Conservation (phyloP, 2,888 invertebrate genomes). For the Lasioglossum figueresi region DNA sequence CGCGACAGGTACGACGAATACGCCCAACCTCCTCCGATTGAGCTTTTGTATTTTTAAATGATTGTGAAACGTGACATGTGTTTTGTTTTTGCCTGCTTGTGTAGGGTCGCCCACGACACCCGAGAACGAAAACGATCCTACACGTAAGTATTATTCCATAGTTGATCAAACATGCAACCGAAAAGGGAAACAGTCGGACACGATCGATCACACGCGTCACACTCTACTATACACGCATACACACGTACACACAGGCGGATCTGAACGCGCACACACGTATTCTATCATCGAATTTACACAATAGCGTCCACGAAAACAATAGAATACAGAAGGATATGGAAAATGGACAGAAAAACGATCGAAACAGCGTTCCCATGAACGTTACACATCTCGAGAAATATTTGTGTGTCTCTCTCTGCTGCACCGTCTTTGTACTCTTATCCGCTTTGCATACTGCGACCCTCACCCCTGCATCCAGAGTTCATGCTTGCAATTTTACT, state of each 20-base stretch:
- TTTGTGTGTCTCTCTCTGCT: slow-evolving; percentile 19
- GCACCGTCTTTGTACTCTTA: neutral
- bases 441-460: slow-evolving; percentile 34
- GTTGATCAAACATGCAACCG: slow-evolving; percentile 42
- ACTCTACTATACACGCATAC: neutral
- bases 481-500: slow-evolving; percentile 18
- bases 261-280: neutral
- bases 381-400: slow-evolving; percentile 26
- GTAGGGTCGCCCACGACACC: slow-evolving; percentile 85
- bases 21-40: slow-evolving; percentile 76
- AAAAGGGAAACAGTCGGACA: slow-evolving; percentile 39
- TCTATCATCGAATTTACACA: neutral
- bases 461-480: slow-evolving; percentile 32
- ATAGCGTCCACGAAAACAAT: neutral
- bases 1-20: slow-evolving; percentile 56
- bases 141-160: slow-evolving; percentile 84
- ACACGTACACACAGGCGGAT: neutral
- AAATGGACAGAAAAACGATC: slow-evolving; percentile 30
- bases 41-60: slow-evolving; percentile 79
- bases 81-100: slow-evolving; percentile 84
- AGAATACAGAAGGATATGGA: neutral
- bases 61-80: slow-evolving; percentile 83
- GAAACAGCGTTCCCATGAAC: slow-evolving; percentile 25
- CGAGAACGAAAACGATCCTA: slow-evolving; percentile 85
- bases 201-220: slow-evolving; percentile 14